These are phyloP conservation scores for Macrosiphum euphorbiae DNA, from an alignment of 2,888 invertebrate species.

Conservation along the genomic window DNA sequence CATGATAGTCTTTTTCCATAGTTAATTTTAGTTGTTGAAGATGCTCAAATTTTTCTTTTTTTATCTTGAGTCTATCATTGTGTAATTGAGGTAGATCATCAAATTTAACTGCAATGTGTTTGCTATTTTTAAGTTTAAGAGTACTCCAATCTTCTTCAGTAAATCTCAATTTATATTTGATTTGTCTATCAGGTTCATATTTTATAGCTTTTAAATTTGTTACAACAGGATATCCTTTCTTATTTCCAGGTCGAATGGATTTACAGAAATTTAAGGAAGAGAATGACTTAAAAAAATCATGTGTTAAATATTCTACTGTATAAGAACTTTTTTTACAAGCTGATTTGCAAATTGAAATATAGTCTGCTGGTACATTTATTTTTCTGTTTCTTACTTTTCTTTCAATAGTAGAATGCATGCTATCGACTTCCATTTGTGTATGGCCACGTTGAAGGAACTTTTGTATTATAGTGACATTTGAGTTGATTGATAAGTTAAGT, in stretches of 20 bases:
- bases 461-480: conserved; percentile 67
- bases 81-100: not conserved
- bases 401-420: conserved; percentile 69
- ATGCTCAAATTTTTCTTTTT: conserved; percentile 8
- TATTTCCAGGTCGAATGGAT: conserved; percentile 68
- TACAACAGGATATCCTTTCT: conserved; percentile 69
- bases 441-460: conserved; percentile 69
- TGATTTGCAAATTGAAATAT: conserved; percentile 59
- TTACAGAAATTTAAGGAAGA: conserved; percentile 50
- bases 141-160: not conserved
- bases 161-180: not conserved
- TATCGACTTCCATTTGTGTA: conserved; percentile 68
- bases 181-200: conserved; percentile 68
- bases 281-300: conserved; percentile 65
- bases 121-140: not conserved
- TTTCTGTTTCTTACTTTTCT: conserved; percentile 68
- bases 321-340: conserved; percentile 59
- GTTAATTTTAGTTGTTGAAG: conserved; percentile 23
- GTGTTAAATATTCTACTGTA: conserved; percentile 66
- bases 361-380: conserved; percentile 67
- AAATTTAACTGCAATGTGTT: not conserved
- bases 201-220: conserved; percentile 69
- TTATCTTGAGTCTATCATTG: not conserved
- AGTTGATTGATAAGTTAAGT: conserved; percentile 67
- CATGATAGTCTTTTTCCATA: conserved; percentile 3